A percentile compares a stretch with the other conserved stretches of the same genome.
phyloP scores from a whole-genome alignment of 1,140 invertebrate species.

The Paralvinella palmiformis region DNA sequence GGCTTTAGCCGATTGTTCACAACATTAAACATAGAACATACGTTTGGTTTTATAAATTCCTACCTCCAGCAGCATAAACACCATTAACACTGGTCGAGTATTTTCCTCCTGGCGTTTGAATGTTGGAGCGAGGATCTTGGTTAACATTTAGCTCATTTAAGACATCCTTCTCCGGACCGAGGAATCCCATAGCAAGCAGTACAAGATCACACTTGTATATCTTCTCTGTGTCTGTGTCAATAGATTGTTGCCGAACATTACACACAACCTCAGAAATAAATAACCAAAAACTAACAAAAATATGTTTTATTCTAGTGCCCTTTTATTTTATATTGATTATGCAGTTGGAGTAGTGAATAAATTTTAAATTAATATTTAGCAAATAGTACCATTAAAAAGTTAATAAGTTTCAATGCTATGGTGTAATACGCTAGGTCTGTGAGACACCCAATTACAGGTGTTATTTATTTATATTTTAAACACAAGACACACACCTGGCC shows the following conservation, averaged over 20 bases:
- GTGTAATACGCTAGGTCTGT: too few relatives aligned
- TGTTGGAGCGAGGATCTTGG: constrained; percentile 86
- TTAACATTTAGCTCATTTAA: constrained; percentile 72
- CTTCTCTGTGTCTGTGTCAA: constrained; percentile 47
- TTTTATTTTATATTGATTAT: too few relatives aligned
- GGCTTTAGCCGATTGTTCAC: too few relatives aligned
- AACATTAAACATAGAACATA: too few relatives aligned
- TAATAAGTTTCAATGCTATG: too few relatives aligned
- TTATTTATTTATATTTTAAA: not conserved
- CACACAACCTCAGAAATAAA: not conserved
- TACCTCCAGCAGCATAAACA: constrained; percentile 94
- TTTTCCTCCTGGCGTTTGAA: constrained; percentile 71
- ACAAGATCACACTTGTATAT: constrained; percentile 84
- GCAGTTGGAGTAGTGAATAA: too few relatives aligned
- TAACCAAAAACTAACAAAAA: too few relatives aligned
- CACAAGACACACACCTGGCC: constrained; percentile 56
- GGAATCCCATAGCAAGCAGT: constrained; percentile 95
- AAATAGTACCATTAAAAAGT: too few relatives aligned
- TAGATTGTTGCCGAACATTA: not conserved
- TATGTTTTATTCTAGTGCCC: too few relatives aligned
- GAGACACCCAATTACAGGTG: too few relatives aligned
- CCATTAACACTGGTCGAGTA: constrained; percentile 77
- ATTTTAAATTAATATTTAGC: too few relatives aligned
- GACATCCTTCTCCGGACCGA: constrained; percentile 90
- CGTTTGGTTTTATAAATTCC: too few relatives aligned